Conservation (phyloP, 2,797 vertebrate genomes). For the Lepilemur ruficaudatus region DNA sequence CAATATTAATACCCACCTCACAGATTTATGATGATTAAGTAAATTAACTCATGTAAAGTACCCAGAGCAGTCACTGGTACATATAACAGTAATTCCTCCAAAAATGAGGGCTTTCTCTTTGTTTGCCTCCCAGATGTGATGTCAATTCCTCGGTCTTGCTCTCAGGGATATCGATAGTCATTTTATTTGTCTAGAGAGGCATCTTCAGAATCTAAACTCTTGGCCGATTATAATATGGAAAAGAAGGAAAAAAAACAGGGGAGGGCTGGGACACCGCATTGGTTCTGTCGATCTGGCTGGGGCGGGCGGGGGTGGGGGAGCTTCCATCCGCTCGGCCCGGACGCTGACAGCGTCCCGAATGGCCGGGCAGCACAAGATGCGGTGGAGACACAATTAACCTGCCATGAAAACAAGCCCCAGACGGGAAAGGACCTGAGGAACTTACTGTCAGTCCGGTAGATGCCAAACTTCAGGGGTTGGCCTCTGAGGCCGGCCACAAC, state of each 20-base stretch:
- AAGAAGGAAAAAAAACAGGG: background rate
- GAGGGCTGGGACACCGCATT: background rate
- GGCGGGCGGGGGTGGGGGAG: background rate
- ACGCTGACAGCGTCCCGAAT: accelerated
- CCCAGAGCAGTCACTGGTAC: too few relatives aligned
- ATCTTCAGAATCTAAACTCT: background rate
- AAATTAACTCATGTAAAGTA: background rate
- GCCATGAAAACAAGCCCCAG: background rate
- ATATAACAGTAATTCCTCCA: background rate
- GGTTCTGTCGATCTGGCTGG: background rate
- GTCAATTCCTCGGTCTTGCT: background rate
- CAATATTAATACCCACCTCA: background rate
- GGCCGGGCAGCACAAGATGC: accelerated
- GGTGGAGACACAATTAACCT: background rate
- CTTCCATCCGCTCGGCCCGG: background rate
- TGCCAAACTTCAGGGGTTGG: background rate
- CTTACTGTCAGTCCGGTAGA: background rate
- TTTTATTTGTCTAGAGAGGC: background rate
- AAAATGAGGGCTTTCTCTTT: background rate
- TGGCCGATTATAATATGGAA: background rate
- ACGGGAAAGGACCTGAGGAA: background rate
- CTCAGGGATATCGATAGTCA: background rate
- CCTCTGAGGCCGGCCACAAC: background rate
- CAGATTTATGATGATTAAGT: background rate
- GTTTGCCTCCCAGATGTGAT: background rate